Conservation (phyloP, 92 coral and sea anemone species). For the Epizoanthus illoricatus region DNA sequence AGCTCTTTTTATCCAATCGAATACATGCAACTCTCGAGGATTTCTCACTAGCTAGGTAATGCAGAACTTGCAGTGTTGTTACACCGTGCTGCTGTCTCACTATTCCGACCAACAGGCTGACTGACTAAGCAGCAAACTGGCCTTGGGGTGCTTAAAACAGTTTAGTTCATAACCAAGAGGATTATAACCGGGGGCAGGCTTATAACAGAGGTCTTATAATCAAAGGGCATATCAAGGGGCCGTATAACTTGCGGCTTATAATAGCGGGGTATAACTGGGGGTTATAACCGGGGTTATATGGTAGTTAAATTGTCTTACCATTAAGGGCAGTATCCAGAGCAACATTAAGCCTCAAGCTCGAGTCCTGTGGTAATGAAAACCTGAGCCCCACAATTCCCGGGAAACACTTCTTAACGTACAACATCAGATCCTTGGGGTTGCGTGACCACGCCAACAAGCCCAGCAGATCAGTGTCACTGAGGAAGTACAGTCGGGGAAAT, state of each 20-base stretch:
- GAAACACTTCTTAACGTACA: slow-evolving; percentile 88
- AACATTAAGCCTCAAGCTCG: slow-evolving; percentile 57
- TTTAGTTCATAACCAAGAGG: too few species aligned
- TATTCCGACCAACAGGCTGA: neutral
- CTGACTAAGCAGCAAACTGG: neutral
- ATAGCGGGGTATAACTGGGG: neutral
- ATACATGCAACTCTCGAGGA: neutral
- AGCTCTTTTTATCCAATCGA: neutral
- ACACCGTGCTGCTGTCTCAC: neutral
- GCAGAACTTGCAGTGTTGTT: neutral
- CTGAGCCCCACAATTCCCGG: slow-evolving; percentile 82
- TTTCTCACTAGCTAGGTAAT: neutral
- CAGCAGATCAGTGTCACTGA: slow-evolving; percentile 85
- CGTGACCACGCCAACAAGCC: slow-evolving; percentile 88
- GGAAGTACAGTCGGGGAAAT: slow-evolving; percentile 83
- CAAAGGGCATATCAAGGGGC: too few species aligned
- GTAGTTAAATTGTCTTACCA: slow-evolving; percentile 47
- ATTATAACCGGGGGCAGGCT: too few species aligned
- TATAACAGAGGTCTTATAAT: too few species aligned
- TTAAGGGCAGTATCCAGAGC: slow-evolving; percentile 92
- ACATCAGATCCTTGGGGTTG: slow-evolving; percentile 85
- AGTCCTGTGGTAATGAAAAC: slow-evolving; percentile 84
- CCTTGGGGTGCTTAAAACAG: too few species aligned
- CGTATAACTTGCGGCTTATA: too few species aligned
- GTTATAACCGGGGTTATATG: neutral